phyloP scores from a whole-genome alignment of 2,888 invertebrate genomes.

The Copidosoma aretas region DNA sequence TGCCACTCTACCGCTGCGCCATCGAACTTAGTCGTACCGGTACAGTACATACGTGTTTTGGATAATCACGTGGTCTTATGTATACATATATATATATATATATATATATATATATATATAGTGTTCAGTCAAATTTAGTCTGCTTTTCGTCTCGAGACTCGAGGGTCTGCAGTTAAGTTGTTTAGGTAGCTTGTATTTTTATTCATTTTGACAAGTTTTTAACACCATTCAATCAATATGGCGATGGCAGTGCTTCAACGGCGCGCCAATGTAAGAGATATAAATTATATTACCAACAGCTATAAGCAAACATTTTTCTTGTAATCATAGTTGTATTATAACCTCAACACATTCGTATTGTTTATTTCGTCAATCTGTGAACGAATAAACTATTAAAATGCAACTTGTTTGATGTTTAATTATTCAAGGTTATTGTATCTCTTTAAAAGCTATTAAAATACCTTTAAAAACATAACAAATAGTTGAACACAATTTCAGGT shows the following conservation, averaged over 20 bases:
- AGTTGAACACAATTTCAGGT: slow-evolving; percentile 70
- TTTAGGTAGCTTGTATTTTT: no score
- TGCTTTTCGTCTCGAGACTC: not conserved
- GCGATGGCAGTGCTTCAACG: slow-evolving; percentile 75
- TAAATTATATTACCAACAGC: not conserved
- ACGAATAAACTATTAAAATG: not conserved
- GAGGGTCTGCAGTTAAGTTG: no score
- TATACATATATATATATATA: no score
- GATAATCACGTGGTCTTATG: no score
- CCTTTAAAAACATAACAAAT: not conserved
- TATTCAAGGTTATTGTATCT: not conserved
- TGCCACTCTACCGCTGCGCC: no score
- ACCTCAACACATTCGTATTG: not conserved
- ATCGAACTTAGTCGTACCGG: no score
- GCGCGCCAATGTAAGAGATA: slow-evolving; percentile 73
- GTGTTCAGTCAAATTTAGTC: no score
- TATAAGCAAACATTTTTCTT: slow-evolving; percentile 5
- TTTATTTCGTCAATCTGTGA: not conserved
- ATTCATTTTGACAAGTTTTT: not conserved
- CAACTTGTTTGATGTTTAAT: no score
- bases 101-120: no score
- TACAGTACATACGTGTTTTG: no score
- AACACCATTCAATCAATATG: slow-evolving; percentile 29
- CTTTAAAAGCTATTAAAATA: not conserved
- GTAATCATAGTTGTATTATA: slow-evolving; percentile 3